A percentile compares a stretch with the other conserved stretches of the same genome.
These are phyloP conservation scores for Pentamera pediparva DNA, from an alignment of 53 echinoderm and acorn worm species.

Conservation along the genomic window DNA sequence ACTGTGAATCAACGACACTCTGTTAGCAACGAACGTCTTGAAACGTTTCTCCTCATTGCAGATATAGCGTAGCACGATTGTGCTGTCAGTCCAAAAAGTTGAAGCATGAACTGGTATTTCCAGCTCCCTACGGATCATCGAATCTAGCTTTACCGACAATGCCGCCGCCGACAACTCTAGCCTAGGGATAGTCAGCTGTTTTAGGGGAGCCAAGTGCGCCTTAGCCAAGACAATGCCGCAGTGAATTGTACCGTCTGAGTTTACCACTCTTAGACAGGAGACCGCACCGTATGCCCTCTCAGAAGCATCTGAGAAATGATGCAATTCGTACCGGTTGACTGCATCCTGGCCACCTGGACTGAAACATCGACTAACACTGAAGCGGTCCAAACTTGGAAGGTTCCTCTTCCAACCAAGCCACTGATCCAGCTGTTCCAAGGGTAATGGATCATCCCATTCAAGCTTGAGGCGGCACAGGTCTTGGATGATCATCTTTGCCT, in stretches of 20 bases:
- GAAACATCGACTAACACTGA: constrained; percentile 34
- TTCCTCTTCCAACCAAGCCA: constrained; percentile 50
- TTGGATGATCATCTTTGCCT: constrained; percentile 52
- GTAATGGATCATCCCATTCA: constrained; percentile 61
- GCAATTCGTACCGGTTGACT: constrained; percentile 8
- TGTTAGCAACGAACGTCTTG: constrained; percentile 56
- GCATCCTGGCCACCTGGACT: background rate
- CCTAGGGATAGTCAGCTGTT: constrained; percentile 28
- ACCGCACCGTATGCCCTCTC: constrained; percentile 28
- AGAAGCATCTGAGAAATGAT: constrained; percentile 32
- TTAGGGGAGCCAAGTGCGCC: constrained; percentile 34
- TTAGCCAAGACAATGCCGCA: constrained; percentile 10
- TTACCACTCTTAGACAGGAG: constrained; percentile 10
- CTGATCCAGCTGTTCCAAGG: background rate
- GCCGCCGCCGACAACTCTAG: constrained; percentile 35
- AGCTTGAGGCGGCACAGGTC: constrained; percentile 45
- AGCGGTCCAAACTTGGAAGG: constrained; percentile 25
- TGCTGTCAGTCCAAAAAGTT: constrained; percentile 50
- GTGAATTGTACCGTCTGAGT: background rate
- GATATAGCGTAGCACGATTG: constrained; percentile 45
- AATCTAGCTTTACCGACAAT: constrained; percentile 37
- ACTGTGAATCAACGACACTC: constrained; percentile 39
- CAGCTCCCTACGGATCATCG: constrained; percentile 33
- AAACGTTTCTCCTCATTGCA: constrained; percentile 39
- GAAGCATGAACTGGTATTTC: constrained; percentile 24